A percentile compares a stretch with the other conserved stretches of the same genome.
Evolutionary conservation across 1,140 invertebrate genomes (phyloP).

Genomic region (Fopius arisanus): DNA sequence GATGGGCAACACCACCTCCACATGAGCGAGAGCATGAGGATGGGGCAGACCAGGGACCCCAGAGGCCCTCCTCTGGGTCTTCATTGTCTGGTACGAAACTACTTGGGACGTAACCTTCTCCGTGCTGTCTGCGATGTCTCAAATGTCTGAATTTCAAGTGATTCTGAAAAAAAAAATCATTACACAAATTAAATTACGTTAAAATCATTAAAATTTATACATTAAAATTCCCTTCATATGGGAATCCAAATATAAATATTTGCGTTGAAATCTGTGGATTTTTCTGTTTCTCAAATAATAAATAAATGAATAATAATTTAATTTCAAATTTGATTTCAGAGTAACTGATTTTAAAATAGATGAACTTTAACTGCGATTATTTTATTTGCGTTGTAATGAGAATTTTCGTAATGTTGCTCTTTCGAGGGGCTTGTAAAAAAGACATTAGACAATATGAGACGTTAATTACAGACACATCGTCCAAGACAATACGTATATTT

Average conservation of each 20-base stretch:
- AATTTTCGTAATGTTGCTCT: neutral
- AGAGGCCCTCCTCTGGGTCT: constrained; percentile 69
- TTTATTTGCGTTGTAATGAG: neutral
- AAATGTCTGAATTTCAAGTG: constrained; percentile 62
- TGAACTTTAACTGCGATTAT: too few species aligned
- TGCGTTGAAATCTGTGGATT: too few species aligned
- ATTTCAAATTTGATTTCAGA: too few species aligned
- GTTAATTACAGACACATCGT: neutral
- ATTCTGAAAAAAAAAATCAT: constrained; percentile 46
- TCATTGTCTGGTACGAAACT: constrained; percentile 74
- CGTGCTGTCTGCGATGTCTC: constrained; percentile 77
- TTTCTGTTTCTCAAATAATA: too few species aligned
- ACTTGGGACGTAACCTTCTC: constrained; percentile 73
- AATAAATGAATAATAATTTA: too few species aligned
- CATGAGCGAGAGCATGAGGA: constrained; percentile 85
- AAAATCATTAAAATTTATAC: constrained; percentile 3
- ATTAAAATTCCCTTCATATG: neutral
- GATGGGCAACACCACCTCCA: constrained; percentile 85
- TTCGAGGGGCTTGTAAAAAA: neutral
- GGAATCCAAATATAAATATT: too few species aligned
- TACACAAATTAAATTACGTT: neutral
- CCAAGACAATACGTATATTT: neutral
- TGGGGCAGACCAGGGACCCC: constrained; percentile 80
- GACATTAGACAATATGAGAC: neutral
- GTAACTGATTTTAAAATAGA: too few species aligned